Evolutionary conservation across 2,797 vertebrate species (phyloP).

Genomic region (Hippoglossus hippoglossus): DNA sequence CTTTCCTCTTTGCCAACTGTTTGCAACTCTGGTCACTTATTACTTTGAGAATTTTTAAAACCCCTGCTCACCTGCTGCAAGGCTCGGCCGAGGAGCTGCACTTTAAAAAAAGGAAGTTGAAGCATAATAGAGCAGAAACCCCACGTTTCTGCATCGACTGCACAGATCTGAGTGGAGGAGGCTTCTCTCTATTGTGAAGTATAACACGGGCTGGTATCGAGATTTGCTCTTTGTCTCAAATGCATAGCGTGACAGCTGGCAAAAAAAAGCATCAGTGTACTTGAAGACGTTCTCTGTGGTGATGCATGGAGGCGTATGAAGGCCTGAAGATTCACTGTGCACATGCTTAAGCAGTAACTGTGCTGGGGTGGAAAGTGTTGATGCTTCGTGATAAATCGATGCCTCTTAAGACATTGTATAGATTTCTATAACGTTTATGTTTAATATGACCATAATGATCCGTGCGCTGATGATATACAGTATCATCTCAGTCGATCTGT

Average conservation of each 20-base stretch:
- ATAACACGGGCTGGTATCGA: slow-evolving; percentile 41
- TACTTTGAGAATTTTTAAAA: slow-evolving; percentile 27
- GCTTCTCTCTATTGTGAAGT: slow-evolving; percentile 35
- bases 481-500: background rate
- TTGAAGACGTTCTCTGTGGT: slow-evolving; percentile 36
- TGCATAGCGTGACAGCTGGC: slow-evolving; percentile 56
- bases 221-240: slow-evolving; percentile 54
- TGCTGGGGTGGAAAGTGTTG: slow-evolving; percentile 8
- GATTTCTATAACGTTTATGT: background rate
- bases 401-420: background rate
- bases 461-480: background rate
- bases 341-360: slow-evolving; percentile 20
- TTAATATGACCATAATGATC: background rate
- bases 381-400: slow-evolving; percentile 2
- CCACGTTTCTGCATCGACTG: slow-evolving; percentile 2
- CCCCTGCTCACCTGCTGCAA: background rate
- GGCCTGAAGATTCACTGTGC: slow-evolving; percentile 26
- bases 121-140: slow-evolving; percentile 8
- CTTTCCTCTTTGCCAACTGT: slow-evolving; percentile 24
- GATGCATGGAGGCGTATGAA: slow-evolving; percentile 33
- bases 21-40: slow-evolving; percentile 44
- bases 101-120: slow-evolving; percentile 15
- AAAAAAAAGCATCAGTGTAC: slow-evolving; percentile 41
- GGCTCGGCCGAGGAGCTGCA: slow-evolving; percentile 24
- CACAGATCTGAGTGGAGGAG: slow-evolving; percentile 29